These are phyloP conservation scores for Centruroides vittatus DNA, from an alignment of 1,140 invertebrate species.

Conservation along the genomic window DNA sequence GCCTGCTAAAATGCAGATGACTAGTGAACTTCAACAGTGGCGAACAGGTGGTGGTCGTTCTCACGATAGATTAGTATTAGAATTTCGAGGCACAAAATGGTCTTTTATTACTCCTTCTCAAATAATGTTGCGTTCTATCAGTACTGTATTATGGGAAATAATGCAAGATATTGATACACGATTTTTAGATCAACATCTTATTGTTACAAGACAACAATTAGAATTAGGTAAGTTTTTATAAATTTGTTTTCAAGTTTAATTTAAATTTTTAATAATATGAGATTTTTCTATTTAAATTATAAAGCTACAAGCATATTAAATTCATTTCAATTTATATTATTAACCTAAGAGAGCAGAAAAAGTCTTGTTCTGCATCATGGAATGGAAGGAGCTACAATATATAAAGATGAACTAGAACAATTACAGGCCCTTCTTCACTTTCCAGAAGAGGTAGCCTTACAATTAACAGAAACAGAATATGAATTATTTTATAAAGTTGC, in stretches of 20 bases:
- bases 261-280: too few relatives aligned
- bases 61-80: constrained; percentile 46
- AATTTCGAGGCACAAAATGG: constrained; percentile 49
- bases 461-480: constrained; percentile 69
- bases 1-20: constrained; percentile 42
- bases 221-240: constrained; percentile 2
- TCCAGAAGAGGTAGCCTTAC: constrained; percentile 84
- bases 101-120: constrained; percentile 33
- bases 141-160: constrained; percentile 39
- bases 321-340: too few relatives aligned
- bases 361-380: not conserved
- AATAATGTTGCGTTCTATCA: constrained; percentile 35
- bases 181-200: constrained; percentile 22
- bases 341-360: not conserved
- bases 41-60: constrained; percentile 44
- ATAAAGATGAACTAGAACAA: constrained; percentile 58
- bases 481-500: constrained; percentile 71
- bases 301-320: too few relatives aligned
- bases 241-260: too few relatives aligned
- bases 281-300: too few relatives aligned
- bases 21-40: constrained; percentile 49
- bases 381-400: not conserved
- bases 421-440: constrained; percentile 79
- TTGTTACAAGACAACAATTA: constrained; percentile 5
- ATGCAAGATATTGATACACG: constrained; percentile 33